Evolutionary conservation across 2,888 invertebrate species (phyloP), one percentile per base, ranked within the genome.

Genomic region (Chloromyia formosa): DNA sequence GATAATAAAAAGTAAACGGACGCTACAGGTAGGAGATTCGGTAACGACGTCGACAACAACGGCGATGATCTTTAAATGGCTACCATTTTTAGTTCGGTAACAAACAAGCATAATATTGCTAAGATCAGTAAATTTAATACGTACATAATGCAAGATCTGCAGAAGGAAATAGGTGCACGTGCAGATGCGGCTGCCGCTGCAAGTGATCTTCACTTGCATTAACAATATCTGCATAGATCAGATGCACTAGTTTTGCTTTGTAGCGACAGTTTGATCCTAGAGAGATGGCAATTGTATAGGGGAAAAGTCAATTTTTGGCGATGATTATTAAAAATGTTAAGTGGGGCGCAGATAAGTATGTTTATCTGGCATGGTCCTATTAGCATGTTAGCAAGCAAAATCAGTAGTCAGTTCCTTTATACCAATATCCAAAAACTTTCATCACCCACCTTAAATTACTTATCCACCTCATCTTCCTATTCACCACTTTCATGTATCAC

Each of bases 141-240:
- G 49, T 66, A 49, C 49, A 66, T 35, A 35, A 35, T 35, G 27
- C 27, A 35, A n/a, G 27, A 35, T n/a, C 3, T 45, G 66, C 66
- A 66, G 35, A 45, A 49, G 66, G 49, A 1, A 66, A 66, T 66
- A 42, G 18, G 49, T 66, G 49, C 66, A 66, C 66, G 66, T 66
- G 66, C 66, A 66, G 22, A 20, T 10, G n/a, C n/a, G 2, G 9
- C n/a, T 66, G 49, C 1, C 22, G 64, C 42, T 45, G 23, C 40
- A 27, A n/a, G n/a, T n/a, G n/a, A n/a, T n/a, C n/a, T n/a, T n/a
- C n/a, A 20, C 64, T 12, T 4, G 18, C 64, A 66, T 45, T 45
- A 45, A 66, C 66, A 66, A 66, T 66, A 66, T 66, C 66, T 12
- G 66, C 66, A 66, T 66, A 49, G 66, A 66, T 66, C 66, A 49